Evolutionary conservation across 2,888 invertebrate genomes (phyloP).

Genomic region (Troides aeacus): DNA sequence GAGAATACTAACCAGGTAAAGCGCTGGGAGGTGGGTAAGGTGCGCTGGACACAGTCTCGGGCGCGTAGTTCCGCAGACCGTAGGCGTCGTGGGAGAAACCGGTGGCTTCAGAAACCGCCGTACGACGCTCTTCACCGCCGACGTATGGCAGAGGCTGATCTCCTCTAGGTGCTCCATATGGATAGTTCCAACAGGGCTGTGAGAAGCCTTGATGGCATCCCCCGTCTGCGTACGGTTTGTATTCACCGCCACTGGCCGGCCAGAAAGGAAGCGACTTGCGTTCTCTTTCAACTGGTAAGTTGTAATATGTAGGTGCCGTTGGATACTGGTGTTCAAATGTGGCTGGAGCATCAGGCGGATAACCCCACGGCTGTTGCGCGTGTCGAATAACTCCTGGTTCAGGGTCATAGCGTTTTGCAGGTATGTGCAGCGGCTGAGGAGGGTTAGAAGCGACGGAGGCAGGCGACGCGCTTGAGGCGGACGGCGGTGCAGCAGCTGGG

Average conservation of each 20-base stretch:
- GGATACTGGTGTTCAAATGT: conserved; percentile 86
- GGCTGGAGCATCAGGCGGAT: conserved; percentile 84
- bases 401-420: conserved; percentile 88
- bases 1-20: conserved; percentile 72
- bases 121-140: conserved; percentile 85
- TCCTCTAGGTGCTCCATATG: conserved; percentile 81
- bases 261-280: conserved; percentile 86
- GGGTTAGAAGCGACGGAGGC: conserved; percentile 84
- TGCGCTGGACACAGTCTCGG: conserved; percentile 86
- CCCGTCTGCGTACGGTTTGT: conserved; percentile 80
- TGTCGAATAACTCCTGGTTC: conserved; percentile 88
- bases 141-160: conserved; percentile 86
- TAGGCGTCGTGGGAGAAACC: conserved; percentile 88
- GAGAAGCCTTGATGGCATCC: conserved; percentile 86
- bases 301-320: conserved; percentile 86
- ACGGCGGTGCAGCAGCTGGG: conserved; percentile 83
- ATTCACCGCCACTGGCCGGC: conserved; percentile 83
- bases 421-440: conserved; percentile 91
- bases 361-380: conserved; percentile 87
- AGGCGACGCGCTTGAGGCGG: conserved; percentile 79
- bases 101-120: conserved; percentile 81
- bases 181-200: conserved; percentile 88
- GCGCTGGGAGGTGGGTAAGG: conserved; percentile 90
- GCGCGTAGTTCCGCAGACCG: conserved; percentile 86
- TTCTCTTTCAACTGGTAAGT: conserved; percentile 83